A percentile compares a stretch with the other conserved stretches of the same genome.
phyloP scores from a whole-genome alignment of 2,797 vertebrate genomes.

The Cyclopterus lumpus region DNA sequence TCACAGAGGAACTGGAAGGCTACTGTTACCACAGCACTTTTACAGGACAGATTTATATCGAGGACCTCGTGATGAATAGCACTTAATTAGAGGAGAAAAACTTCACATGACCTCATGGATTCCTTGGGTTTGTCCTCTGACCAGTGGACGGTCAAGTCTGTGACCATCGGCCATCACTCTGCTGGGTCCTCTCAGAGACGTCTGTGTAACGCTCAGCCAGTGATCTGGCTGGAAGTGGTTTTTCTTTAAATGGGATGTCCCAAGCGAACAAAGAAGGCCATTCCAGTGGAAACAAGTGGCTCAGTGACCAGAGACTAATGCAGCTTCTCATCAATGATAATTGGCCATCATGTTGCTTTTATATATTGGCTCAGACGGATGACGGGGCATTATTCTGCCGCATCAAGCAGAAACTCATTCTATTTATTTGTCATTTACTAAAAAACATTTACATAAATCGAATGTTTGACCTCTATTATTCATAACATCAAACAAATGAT shows the following conservation, averaged over 20 bases:
- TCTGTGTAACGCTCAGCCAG: conserved; percentile 12
- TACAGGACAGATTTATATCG: conserved; percentile 4
- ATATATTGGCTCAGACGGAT: conserved; percentile 47
- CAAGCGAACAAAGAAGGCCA: conserved; percentile 34
- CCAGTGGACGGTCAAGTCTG: not conserved
- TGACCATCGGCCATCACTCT: conserved; percentile 8
- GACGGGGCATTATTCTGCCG: conserved; percentile 38
- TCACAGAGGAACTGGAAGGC: conserved; percentile 13
- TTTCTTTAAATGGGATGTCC: conserved; percentile 41
- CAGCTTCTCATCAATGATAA: conserved; percentile 51
- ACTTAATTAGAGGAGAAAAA: not conserved
- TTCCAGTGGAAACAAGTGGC: conserved; percentile 45
- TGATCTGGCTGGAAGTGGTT: conserved; percentile 34
- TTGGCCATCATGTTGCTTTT: conserved; percentile 52
- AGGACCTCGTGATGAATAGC: not conserved
- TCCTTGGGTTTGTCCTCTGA: conserved; percentile 19
- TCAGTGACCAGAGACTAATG: conserved; percentile 63
- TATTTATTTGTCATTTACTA: conserved; percentile 30
- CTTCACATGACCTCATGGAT: conserved; percentile 4
- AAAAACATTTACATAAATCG: conserved; percentile 15
- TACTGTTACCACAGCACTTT: conserved; percentile 21
- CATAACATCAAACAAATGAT: not conserved
- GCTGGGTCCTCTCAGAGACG: conserved; percentile 20
- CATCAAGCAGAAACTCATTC: conserved; percentile 31
- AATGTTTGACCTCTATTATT: not conserved